These are phyloP conservation scores for Scaptomyza hsui DNA, from an alignment of 1,140 invertebrate genomes.

Conservation along the genomic window DNA sequence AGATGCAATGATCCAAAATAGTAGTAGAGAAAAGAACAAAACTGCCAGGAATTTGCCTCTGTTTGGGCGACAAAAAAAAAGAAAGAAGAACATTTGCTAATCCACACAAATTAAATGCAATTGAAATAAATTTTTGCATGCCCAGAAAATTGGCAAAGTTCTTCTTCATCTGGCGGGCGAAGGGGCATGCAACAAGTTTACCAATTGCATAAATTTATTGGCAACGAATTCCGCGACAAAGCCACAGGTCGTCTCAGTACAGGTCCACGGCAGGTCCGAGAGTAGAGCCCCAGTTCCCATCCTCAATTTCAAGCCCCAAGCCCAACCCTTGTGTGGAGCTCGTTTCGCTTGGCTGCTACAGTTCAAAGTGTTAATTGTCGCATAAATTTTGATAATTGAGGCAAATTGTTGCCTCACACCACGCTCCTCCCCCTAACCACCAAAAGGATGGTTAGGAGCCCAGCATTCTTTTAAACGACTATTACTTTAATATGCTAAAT, in stretches of 20 bases:
- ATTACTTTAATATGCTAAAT: not conserved
- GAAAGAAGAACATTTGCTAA: slow-evolving; percentile 52
- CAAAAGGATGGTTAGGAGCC: slow-evolving; percentile 15
- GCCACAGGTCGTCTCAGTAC: slow-evolving; percentile 20
- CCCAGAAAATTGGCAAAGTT: slow-evolving; percentile 53
- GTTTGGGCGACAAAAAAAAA: slow-evolving; percentile 7
- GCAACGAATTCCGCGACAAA: slow-evolving; percentile 59
- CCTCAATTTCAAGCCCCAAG: not conserved
- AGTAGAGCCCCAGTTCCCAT: not conserved
- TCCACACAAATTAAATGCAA: slow-evolving; percentile 80
- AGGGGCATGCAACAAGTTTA: slow-evolving; percentile 74
- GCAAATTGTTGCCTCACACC: slow-evolving; percentile 18
- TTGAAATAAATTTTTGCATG: slow-evolving; percentile 79
- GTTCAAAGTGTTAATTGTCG: slow-evolving; percentile 78
- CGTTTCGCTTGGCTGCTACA: slow-evolving; percentile 42
- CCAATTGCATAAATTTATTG: slow-evolving; percentile 82
- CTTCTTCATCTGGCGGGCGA: slow-evolving; percentile 2
- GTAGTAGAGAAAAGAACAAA: slow-evolving; percentile 7
- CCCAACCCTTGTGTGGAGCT: slow-evolving; percentile 1
- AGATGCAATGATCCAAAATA: not conserved
- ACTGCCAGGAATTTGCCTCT: not conserved
- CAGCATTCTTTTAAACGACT: not conserved
- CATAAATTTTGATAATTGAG: slow-evolving; percentile 74
- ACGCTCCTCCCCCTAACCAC: not conserved
- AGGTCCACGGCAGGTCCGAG: slow-evolving; percentile 16